Base-by-base conservation (phyloP, 2,797 vertebrate genomes). In the Anabas testudineus region DNA sequence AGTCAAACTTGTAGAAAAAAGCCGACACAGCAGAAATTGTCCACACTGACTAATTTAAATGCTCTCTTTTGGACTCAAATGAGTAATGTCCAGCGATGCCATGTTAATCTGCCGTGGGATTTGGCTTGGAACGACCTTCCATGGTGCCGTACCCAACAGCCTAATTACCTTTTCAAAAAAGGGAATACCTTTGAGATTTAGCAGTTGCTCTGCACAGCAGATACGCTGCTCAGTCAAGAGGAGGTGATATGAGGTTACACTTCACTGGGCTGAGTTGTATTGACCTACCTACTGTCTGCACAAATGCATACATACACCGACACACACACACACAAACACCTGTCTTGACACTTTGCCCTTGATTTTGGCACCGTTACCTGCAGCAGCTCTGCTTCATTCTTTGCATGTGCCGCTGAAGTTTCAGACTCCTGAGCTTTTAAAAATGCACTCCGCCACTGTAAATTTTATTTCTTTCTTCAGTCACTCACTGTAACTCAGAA, bases 111-210 rank as follows among this genome's bases (percentile, higher is more conserved):
- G 80, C 76, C 62, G 66, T 46, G 84, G 82, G 86, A 89, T 90
- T 85, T 85, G 88, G 76, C 80, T 88, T 69, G 71, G 85, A 90
- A 91, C 78, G 86, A 90, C 91, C 87, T 92, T 90, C 87, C 70
- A 9, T 69, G 78, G 58, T 76, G 67, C 79, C 46, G 48, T 81
- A 85, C 83, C 89, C 76, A 83, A 87, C 78, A 56, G 64, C 82
- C 87, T 93, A 91, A 93, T 93, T 92, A 90, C 84, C 76, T 91
- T 87, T 88, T 86, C 72, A 83, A 80, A 83, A 80, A 90, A 84
- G 80, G 72, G 74, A 88, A 91, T 80, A 79, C 89, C 84, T 82
- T 75, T 26, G 88, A 90, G 91, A 85, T 84, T 88, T 82, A 80
- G 67, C 73, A 78, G 82, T 73, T 67, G 30, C 65, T 72, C 74